Evolutionary conservation across 2,113 vertebrate genomes (phyloP).

Genomic region (Anas platyrhynchos): DNA sequence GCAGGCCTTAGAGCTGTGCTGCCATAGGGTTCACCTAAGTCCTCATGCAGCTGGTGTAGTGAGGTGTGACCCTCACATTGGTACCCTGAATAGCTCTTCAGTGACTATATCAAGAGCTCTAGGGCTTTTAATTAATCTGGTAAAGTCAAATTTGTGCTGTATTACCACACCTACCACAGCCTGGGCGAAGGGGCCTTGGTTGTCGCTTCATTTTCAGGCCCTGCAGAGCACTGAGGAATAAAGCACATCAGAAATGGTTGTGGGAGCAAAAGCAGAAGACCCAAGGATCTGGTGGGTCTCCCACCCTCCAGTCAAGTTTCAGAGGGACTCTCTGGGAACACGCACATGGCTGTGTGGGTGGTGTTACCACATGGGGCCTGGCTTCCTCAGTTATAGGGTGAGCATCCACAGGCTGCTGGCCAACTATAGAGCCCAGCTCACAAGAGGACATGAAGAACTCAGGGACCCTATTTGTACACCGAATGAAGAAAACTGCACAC

Average conservation of each 20-base stretch:
- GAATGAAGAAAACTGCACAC: not conserved
- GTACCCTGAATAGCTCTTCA: not conserved
- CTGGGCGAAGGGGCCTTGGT: not conserved
- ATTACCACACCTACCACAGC: not conserved
- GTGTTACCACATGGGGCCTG: not conserved
- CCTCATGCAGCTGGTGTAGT: not conserved
- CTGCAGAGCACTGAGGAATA: not conserved
- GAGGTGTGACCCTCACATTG: not conserved
- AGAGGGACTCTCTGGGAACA: not conserved
- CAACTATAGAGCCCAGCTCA: not conserved
- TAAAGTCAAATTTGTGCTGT: not conserved
- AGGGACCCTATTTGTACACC: not conserved
- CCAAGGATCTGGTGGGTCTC: not conserved
- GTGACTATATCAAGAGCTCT: not conserved
- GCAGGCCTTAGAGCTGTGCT: not conserved
- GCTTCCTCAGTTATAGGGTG: not conserved
- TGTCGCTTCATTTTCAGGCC: not conserved
- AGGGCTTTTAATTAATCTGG: not conserved
- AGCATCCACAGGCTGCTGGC: not conserved
- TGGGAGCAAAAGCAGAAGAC: not conserved
- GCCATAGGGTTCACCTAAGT: not conserved
- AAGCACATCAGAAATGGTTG: not conserved
- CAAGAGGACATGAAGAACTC: not conserved
- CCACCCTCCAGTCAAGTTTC: not conserved
- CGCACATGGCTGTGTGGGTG: not conserved